Evolutionary conservation across 2,797 vertebrate genomes (phyloP).

Genomic region (Distichodus sexfasciatus): DNA sequence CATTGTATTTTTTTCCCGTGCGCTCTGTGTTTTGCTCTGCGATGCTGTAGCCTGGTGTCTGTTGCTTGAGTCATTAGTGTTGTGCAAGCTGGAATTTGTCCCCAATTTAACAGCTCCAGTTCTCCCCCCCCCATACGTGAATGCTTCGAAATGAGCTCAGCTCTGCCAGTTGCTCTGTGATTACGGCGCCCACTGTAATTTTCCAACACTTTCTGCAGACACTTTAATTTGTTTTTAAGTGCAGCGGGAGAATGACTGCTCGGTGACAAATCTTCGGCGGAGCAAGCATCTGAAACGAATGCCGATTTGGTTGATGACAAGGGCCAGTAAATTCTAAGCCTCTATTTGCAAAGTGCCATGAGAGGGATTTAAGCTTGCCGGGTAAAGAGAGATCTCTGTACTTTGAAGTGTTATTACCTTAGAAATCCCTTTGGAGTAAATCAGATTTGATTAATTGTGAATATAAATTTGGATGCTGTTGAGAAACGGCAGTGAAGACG

Average conservation of each 20-base stretch:
- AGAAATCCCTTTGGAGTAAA: slow-evolving; percentile 46
- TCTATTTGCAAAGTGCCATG: slow-evolving; percentile 48
- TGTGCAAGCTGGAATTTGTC: slow-evolving; percentile 38
- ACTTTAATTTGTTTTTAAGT: slow-evolving; percentile 53
- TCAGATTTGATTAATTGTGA: slow-evolving; percentile 52
- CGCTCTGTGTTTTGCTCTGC: slow-evolving; percentile 36
- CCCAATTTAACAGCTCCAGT: slow-evolving; percentile 42
- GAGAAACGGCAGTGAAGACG: slow-evolving; percentile 13
- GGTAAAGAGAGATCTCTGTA: slow-evolving; percentile 40
- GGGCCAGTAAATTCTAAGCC: slow-evolving; percentile 47
- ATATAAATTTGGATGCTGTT: slow-evolving; percentile 41
- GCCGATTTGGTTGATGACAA: slow-evolving; percentile 53
- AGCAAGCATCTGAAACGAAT: slow-evolving; percentile 43
- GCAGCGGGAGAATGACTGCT: slow-evolving; percentile 38
- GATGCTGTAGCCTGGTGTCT: slow-evolving; percentile 22
- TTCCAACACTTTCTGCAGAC: slow-evolving; percentile 38
- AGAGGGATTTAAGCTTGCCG: slow-evolving; percentile 39
- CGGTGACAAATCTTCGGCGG: slow-evolving; percentile 48
- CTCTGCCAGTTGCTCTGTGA: slow-evolving; percentile 39
- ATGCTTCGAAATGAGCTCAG: slow-evolving; percentile 43
- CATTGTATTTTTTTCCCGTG: slow-evolving; percentile 30
- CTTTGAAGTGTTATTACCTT: slow-evolving; percentile 55
- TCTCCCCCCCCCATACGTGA: slow-evolving; percentile 34
- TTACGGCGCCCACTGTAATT: slow-evolving; percentile 48
- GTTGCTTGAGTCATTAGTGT: slow-evolving; percentile 40